These are phyloP conservation scores for Cladorhizidae sp. DNA, from an alignment of 37 sponge, comb jelly and placozoan species.

Conservation along the genomic window DNA sequence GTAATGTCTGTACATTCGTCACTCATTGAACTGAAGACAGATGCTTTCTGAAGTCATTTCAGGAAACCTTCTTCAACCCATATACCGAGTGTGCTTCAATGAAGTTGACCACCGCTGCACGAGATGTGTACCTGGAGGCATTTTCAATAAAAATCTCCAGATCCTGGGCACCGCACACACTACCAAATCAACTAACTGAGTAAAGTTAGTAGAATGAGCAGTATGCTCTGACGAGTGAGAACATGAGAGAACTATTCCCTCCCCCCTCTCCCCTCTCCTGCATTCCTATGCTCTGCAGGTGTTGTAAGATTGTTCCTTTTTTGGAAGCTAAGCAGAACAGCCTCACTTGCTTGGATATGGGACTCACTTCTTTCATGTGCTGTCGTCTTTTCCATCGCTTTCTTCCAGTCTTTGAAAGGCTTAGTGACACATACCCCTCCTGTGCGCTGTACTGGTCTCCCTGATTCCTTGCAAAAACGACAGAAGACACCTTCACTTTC, in stretches of 20 bases:
- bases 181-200: constrained; percentile 63
- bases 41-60: constrained; percentile 60
- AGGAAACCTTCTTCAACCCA: constrained; percentile 65
- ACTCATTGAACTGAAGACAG: constrained; percentile 57
- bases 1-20: constrained; percentile 78
- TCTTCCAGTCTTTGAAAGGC: constrained; percentile 73
- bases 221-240: constrained; percentile 58
- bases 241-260: constrained; percentile 63
- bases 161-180: constrained; percentile 67
- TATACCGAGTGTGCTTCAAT: constrained; percentile 48
- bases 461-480: not conserved
- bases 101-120: constrained; percentile 64
- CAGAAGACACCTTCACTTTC: constrained; percentile 49
- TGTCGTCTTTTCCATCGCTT: constrained; percentile 60
- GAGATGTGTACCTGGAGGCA: constrained; percentile 66
- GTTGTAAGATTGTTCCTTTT: constrained; percentile 56
- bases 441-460: constrained; percentile 27
- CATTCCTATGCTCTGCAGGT: constrained; percentile 45
- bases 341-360: too few species aligned
- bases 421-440: constrained; percentile 56
- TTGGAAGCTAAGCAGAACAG: constrained; percentile 13
- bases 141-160: constrained; percentile 54
- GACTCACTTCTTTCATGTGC: constrained; percentile 39
- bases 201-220: constrained; percentile 69
- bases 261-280: constrained; percentile 38